Evolutionary conservation across 1,140 invertebrate species (phyloP).

Genomic region (Heliconius eleuchia): DNA sequence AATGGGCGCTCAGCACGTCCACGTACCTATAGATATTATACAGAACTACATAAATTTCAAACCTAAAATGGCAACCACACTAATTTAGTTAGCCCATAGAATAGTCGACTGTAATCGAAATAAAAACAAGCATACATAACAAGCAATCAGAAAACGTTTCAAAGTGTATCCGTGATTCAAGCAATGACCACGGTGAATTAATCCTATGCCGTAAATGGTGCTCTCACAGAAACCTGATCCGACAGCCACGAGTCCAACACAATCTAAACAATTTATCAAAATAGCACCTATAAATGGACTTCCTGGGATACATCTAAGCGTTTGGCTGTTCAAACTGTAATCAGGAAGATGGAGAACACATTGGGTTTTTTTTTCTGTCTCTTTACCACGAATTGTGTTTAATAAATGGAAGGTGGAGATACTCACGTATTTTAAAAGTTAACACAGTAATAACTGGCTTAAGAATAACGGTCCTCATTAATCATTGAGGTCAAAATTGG

Average conservation of each 20-base stretch:
- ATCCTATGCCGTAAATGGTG: constrained; percentile 71
- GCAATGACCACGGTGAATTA: constrained; percentile 66
- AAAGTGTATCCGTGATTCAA: constrained; percentile 53
- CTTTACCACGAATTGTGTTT: constrained; percentile 43
- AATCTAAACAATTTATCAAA: constrained; percentile 78
- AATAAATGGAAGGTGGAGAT: constrained; percentile 47
- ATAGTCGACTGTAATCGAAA: constrained; percentile 37
- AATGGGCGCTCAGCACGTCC: not conserved
- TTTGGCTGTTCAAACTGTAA: constrained; percentile 19
- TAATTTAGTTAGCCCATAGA: constrained; percentile 28
- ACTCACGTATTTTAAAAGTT: constrained; percentile 63
- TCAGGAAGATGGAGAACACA: constrained; percentile 27
- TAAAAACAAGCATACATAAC: constrained; percentile 36
- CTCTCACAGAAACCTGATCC: constrained; percentile 69
- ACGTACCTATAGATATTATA: constrained; percentile 16
- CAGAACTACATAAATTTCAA: constrained; percentile 25
- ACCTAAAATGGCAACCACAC: constrained; percentile 28
- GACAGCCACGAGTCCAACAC: constrained; percentile 57
- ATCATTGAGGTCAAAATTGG: constrained; percentile 75
- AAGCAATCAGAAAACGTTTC: constrained; percentile 39
- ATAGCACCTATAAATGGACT: constrained; percentile 70
- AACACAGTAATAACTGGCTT: constrained; percentile 73
- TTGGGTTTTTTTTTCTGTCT: not conserved
- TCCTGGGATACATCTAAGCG: constrained; percentile 56
- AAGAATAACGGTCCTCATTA: constrained; percentile 74